phyloP scores from a whole-genome alignment of 2,113 vertebrate species.

The Pangasianodon gigas region DNA sequence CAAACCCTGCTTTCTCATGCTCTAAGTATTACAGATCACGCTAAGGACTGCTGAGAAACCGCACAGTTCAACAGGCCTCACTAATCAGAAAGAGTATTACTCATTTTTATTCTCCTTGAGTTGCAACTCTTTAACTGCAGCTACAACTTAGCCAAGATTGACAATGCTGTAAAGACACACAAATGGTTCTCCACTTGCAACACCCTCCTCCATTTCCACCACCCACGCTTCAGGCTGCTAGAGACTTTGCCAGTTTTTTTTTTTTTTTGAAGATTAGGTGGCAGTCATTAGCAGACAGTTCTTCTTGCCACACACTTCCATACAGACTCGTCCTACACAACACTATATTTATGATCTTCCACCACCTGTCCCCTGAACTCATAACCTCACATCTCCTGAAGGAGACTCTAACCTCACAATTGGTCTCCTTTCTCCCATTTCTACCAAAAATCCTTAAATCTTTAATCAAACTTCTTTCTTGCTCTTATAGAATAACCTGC shows the following conservation, averaged over 20 bases:
- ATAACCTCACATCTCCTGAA: neutral
- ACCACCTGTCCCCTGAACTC: neutral
- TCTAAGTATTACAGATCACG: neutral
- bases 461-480: neutral
- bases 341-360: neutral
- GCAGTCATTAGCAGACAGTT: neutral
- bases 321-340: neutral
- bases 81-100: too few species aligned
- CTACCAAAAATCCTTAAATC: neutral
- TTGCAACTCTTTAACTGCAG: neutral
- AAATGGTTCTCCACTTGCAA: neutral
- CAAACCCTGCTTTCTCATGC: neutral
- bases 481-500: neutral
- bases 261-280: neutral
- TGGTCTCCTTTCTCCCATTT: neutral
- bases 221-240: neutral
- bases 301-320: neutral
- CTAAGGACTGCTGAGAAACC: neutral
- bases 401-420: neutral
- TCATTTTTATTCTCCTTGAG: neutral
- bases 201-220: neutral
- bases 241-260: neutral
- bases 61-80: too few species aligned
- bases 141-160: neutral
- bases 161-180: neutral